Evolutionary conservation across 2,888 invertebrate species (phyloP).

Genomic region (Cordilura impudica): DNA sequence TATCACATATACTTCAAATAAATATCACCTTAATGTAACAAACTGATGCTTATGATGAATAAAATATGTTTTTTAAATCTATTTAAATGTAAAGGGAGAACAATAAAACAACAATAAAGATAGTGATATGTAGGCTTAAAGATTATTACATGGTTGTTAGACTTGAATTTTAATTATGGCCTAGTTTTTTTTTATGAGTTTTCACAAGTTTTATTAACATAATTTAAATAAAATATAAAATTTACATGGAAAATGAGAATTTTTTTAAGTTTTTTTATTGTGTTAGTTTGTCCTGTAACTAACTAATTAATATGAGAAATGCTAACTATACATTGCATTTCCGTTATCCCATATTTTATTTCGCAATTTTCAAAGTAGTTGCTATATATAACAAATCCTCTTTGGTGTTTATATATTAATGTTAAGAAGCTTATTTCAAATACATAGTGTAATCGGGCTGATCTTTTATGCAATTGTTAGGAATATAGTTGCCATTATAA

Average conservation of each 20-base stretch:
- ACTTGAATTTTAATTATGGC: conserved; percentile 43
- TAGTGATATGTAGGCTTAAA: conserved; percentile 22
- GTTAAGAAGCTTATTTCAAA: background rate
- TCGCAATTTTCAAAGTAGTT: background rate
- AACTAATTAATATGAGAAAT: no score
- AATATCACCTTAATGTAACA: background rate
- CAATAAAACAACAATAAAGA: background rate
- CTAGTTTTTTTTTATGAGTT: conserved; percentile 32
- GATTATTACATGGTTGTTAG: conserved; percentile 49
- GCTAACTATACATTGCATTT: no score
- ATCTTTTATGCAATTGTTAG: background rate
- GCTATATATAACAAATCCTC: background rate
- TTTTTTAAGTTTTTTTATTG: no score
- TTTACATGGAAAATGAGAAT: no score
- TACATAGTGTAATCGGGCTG: background rate
- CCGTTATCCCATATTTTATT: background rate
- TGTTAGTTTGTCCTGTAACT: no score
- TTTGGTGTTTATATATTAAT: background rate
- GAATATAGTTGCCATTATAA: background rate
- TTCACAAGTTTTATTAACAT: background rate
- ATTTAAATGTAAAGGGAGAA: no score
- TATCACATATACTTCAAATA: no score
- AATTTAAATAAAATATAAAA: background rate
- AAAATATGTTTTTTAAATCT: no score
- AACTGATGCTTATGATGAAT: no score